Percentiles rank a stretch among this genome's conserved stretches.
phyloP scores from a whole-genome alignment of 2,797 vertebrate genomes.

The Fistularia commersonii region DNA sequence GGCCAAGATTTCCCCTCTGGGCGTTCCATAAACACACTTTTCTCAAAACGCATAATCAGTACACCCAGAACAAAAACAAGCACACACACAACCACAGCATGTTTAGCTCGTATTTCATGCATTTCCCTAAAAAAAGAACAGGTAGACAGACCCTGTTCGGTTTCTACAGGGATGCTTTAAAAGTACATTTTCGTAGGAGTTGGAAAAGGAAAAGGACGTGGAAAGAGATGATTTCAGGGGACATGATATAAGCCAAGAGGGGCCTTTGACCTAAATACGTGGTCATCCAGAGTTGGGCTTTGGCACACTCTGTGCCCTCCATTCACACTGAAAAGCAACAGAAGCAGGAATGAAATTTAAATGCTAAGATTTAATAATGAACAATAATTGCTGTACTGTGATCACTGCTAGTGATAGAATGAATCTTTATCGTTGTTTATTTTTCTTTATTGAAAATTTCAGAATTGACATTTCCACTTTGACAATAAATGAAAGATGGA shows the following conservation, averaged over 20 bases:
- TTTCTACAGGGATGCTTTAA: conserved; percentile 40
- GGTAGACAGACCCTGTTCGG: too few species aligned
- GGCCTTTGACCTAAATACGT: conserved; percentile 13
- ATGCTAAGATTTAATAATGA: conserved; percentile 16
- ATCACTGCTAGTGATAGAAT: neutral
- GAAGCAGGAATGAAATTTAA: conserved; percentile 14
- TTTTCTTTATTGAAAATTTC: too few species aligned
- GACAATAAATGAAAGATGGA: too few species aligned
- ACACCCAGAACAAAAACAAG: too few species aligned
- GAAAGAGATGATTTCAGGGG: conserved; percentile 13
- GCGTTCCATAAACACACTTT: too few species aligned
- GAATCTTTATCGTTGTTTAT: neutral
- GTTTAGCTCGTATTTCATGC: too few species aligned
- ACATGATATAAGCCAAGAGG: conserved; percentile 14
- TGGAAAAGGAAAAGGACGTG: conserved; percentile 6
- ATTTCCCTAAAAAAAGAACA: too few species aligned
- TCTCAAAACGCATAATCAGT: too few species aligned
- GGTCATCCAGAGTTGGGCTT: conserved; percentile 21
- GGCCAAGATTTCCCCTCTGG: too few species aligned
- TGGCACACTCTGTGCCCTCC: conserved; percentile 17
- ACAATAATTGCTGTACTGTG: conserved; percentile 4
- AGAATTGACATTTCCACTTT: too few species aligned
- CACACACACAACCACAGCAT: too few species aligned
- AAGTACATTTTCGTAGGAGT: too few species aligned
- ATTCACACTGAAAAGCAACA: conserved; percentile 14